Percentiles rank a stretch among this genome's conserved stretches.
Conservation (phyloP, 2,113 vertebrate species). For the Mirza zaza region DNA sequence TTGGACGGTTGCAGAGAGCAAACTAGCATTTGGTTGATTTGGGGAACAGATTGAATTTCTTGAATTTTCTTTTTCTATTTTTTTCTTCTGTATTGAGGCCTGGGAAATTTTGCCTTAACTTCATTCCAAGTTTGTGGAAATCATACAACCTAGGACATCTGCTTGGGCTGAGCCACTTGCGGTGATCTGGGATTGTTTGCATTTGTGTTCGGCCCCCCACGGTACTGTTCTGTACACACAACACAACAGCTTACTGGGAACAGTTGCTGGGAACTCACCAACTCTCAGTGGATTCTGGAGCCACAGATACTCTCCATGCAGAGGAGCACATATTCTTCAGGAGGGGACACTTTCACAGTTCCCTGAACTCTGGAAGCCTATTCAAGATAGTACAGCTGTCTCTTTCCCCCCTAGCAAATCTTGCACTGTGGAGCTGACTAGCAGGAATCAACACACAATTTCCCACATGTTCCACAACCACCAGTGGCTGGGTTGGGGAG, state of each 20-base stretch:
- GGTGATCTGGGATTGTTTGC: neutral
- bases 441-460: neutral
- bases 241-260: neutral
- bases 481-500: neutral
- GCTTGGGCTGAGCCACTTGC: neutral
- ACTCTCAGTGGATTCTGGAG: neutral
- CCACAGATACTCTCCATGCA: neutral
- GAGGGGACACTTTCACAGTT: neutral
- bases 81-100: neutral
- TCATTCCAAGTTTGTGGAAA: neutral
- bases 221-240: neutral
- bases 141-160: neutral
- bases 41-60: neutral
- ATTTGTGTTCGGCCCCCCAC: neutral
- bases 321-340: neutral
- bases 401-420: neutral
- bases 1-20: neutral
- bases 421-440: neutral
- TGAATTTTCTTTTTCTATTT: neutral
- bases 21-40: neutral
- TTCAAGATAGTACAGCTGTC: neutral
- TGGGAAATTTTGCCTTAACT: neutral
- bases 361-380: neutral
- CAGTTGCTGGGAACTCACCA: neutral
- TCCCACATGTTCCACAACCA: neutral